Percentiles rank a stretch among this genome's conserved stretches.
Conservation (phyloP, 2,113 vertebrate genomes). For the Jacana jacana region DNA sequence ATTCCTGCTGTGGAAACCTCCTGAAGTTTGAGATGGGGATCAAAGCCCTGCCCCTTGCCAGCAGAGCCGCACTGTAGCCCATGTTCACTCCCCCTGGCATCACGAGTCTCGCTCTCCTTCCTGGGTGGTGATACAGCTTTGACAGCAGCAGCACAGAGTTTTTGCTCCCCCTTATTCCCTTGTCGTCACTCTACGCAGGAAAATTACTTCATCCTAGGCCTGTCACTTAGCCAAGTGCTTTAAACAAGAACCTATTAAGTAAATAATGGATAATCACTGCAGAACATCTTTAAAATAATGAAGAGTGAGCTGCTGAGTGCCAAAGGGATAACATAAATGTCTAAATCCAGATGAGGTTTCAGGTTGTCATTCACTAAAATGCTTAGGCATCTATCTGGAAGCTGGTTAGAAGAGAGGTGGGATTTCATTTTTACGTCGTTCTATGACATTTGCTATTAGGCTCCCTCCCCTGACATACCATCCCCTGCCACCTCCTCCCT, state of each 20-base stretch:
- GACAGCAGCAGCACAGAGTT: neutral
- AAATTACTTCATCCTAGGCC: neutral
- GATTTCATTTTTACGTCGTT: neutral
- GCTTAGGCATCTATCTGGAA: neutral
- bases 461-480: neutral
- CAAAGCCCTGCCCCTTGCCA: neutral
- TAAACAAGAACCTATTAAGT: neutral
- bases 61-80: neutral
- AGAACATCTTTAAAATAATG: neutral
- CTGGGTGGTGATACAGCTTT: neutral
- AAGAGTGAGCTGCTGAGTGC: neutral
- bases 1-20: neutral
- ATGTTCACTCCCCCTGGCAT: too few relatives aligned
- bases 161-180: neutral
- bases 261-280: neutral
- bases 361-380: neutral
- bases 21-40: neutral
- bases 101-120: neutral
- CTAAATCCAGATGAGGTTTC: neutral
- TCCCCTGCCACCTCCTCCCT: neutral
- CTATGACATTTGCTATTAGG: neutral
- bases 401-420: neutral
- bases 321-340: neutral
- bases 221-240: neutral
- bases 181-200: neutral